Evolutionary conservation across 2,113 vertebrate genomes (phyloP).

Genomic region (Passer domesticus): DNA sequence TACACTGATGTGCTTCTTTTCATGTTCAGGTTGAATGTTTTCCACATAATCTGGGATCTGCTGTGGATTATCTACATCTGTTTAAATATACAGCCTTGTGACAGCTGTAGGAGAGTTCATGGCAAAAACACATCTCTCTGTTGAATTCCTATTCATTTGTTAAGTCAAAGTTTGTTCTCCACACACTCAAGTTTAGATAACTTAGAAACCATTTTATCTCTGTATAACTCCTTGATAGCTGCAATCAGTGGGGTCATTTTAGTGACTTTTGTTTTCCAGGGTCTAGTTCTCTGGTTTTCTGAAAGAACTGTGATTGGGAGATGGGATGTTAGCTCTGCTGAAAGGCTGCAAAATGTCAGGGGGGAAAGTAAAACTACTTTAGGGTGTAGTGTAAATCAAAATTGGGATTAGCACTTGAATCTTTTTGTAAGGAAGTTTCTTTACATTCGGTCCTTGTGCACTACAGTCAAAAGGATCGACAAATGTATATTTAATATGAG

Average conservation of each 20-base stretch:
- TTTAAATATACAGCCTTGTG: background rate
- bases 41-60: background rate
- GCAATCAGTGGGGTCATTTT: conserved; percentile 12
- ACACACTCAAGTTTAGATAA: background rate
- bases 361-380: background rate
- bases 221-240: background rate
- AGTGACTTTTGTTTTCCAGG: background rate
- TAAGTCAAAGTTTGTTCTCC: background rate
- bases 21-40: background rate
- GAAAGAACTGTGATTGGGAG: background rate
- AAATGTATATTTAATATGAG: background rate
- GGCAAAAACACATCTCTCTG: background rate
- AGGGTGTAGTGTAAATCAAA: background rate
- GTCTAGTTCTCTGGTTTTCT: background rate
- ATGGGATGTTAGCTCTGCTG: background rate
- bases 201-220: background rate
- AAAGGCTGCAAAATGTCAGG: background rate
- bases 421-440: background rate
- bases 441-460: background rate
- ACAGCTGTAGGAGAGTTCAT: background rate
- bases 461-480: background rate
- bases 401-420: background rate
- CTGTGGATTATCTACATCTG: background rate
- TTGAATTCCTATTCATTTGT: background rate
- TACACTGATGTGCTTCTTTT: background rate